Evolutionary conservation across 1,140 invertebrate genomes (phyloP).

Genomic region (Sinella curviseta): DNA sequence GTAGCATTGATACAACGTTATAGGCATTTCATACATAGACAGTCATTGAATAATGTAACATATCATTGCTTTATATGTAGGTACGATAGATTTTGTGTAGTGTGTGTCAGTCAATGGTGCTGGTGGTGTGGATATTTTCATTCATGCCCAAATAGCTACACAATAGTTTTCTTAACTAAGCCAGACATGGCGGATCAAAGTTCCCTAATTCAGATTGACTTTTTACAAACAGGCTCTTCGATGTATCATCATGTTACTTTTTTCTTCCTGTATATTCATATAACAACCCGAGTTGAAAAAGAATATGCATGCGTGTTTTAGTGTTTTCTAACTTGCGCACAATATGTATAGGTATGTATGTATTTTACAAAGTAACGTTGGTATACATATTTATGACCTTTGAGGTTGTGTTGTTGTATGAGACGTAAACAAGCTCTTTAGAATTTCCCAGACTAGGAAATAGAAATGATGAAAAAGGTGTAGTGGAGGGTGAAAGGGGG

Average conservation of each 20-base stretch:
- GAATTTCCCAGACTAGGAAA: background rate
- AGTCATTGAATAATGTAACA: too few species aligned
- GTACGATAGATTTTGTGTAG: background rate
- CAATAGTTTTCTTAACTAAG: conserved; percentile 22
- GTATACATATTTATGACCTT: background rate
- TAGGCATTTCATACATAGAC: too few species aligned
- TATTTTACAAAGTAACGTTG: too few species aligned
- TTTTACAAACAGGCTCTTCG: background rate
- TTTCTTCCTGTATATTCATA: background rate
- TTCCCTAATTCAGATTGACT: conserved; percentile 18
- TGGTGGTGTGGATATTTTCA: background rate
- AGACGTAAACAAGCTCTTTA: background rate
- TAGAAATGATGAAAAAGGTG: background rate
- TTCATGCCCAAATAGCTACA: background rate
- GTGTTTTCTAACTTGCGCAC: too few species aligned
- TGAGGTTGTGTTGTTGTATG: background rate
- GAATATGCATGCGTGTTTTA: too few species aligned
- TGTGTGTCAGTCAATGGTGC: background rate
- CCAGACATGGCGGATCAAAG: conserved; percentile 10
- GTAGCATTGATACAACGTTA: background rate
- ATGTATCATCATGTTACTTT: background rate
- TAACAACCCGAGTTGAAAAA: too few species aligned
- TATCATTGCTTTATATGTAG: too few species aligned
- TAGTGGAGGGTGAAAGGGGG: background rate
- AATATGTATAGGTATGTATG: too few species aligned